Evolutionary conservation across 2,113 vertebrate genomes (phyloP), one percentile per base, ranked within the genome.

Genomic region (Myotis davidii): DNA sequence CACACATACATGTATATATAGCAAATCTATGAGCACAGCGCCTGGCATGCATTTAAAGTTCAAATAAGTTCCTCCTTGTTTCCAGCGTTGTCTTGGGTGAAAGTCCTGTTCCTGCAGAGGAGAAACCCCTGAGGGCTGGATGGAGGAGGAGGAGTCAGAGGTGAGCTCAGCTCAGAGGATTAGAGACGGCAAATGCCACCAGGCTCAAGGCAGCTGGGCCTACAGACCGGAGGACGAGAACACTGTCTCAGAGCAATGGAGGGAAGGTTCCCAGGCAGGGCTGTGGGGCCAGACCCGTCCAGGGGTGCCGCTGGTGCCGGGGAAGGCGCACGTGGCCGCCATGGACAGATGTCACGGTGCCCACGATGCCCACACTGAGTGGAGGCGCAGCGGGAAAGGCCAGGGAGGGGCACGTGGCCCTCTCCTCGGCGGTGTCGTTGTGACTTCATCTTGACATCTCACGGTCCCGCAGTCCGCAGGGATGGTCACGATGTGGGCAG

Each of bases 251-350:
- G 12, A 78, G 27, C 25, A 9, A 14, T 5, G 25, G 48, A 21
- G 3, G 6, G 21, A 42, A n/a, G 54, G 17, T 0, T 32, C 9
- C 39, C 1, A 5, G 2, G 14, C 2, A 27, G 17, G 20, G 2
- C 3, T 5, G 14, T 6, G 14, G 12, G 21, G 7, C 16, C 12
- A 32, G n/a, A 32, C 14, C 3, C 5, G 9, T 4, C 29, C 25
- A 0, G 2, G 4, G 34, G 27, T 1, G 3, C 25, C 11, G 17
- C n/a, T 11, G 16, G 37, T 3, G 1, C n/a, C 34, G 21, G 13
- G 14, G 29, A 17, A 76, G 9, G 10, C 2, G 17, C 8, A 12
- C 9, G 1, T 1, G 2, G 32, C 91, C 34, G 13, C 42, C 17
- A 0, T 39, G 48, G 17, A 69, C 23, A 7, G 32, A n/a, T 18